Evolutionary conservation across 2,888 invertebrate species (phyloP).

Genomic region (Microctonus hyperodae): DNA sequence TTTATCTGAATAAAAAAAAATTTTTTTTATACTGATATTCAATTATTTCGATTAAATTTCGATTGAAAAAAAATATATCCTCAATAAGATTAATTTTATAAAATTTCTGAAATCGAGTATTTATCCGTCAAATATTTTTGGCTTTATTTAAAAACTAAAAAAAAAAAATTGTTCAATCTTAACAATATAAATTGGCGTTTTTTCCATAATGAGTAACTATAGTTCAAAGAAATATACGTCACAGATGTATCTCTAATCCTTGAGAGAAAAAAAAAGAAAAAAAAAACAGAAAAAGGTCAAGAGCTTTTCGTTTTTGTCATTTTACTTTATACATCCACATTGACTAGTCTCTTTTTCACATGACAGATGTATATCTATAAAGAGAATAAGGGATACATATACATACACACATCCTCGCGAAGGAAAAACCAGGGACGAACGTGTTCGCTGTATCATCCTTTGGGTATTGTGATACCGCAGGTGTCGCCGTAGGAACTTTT

Average conservation of each 20-base stretch:
- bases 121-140: too few species aligned
- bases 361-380: conserved; percentile 2
- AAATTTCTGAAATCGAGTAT: too few species aligned
- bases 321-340: neutral
- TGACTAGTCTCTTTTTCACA: neutral
- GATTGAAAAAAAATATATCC: too few species aligned
- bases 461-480: conserved; percentile 16
- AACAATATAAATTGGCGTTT: too few species aligned
- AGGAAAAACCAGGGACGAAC: conserved; percentile 8
- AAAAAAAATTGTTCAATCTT: too few species aligned
- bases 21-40: too few species aligned
- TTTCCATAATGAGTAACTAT: too few species aligned
- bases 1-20: too few species aligned
- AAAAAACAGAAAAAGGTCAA: neutral
- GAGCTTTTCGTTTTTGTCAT: conserved; percentile 2
- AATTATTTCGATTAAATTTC: too few species aligned
- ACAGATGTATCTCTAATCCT: neutral
- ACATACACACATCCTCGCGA: neutral
- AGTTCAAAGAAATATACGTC: neutral
- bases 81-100: too few species aligned
- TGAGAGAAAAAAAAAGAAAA: neutral
- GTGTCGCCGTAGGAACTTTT: conserved; percentile 9
- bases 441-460: conserved; percentile 31
- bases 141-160: too few species aligned
- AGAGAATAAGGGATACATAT: conserved; percentile 9